Base-by-base conservation (phyloP, 2,113 vertebrate genomes). In the Ophiodon elongatus region DNA sequence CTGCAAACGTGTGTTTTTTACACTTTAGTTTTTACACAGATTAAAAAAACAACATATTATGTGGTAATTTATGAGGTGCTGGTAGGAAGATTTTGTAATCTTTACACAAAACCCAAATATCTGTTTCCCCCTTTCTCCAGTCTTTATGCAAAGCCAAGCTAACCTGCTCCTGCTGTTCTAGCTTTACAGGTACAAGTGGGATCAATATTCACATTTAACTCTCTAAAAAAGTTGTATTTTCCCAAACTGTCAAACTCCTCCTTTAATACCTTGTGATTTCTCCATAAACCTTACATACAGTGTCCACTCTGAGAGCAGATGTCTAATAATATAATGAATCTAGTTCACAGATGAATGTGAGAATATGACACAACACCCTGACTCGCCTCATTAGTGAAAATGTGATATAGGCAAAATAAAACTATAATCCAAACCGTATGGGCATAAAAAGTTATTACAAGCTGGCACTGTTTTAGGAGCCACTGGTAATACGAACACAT, bases 401-500 rank as follows among this genome's bases (percentile, higher is more conserved):
- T 10, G 50, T 43, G 65, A 71, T 31, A n/a, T 27, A 8, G 68
- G 19, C 8, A 57, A 63, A 62, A 52, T 35, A 0, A 35, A 69
- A 63, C 35, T 52, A 13, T 23, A 54, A 41, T 27, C 45, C 37
- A n/a, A 65, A 52, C 63, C 27, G 23, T 25, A 59, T 65, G 31
- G 17, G 33, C n/a, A 52, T 27, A 39, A 21, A 78, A 56, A 35
- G 14, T 43, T n/a, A 65, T 21, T 66, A 27, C 35, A 50, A 75
- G 25, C 25, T 75, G 76, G 37, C 29, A 25, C n/a, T 37, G 73
- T 73, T 54, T 54, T 27, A 72, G 43, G 33, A 62, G 63, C 41
- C 45, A 23, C 56, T 66, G 43, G 14, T 56, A 43, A 54, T 65
- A 15, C 35, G 0, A 65, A 37, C 25, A 43, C 43, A 57, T 68